A percentile compares a stretch with the other conserved stretches of the same genome.
Evolutionary conservation across 2,113 vertebrate genomes (phyloP).

Genomic region (Poecilia latipinna): DNA sequence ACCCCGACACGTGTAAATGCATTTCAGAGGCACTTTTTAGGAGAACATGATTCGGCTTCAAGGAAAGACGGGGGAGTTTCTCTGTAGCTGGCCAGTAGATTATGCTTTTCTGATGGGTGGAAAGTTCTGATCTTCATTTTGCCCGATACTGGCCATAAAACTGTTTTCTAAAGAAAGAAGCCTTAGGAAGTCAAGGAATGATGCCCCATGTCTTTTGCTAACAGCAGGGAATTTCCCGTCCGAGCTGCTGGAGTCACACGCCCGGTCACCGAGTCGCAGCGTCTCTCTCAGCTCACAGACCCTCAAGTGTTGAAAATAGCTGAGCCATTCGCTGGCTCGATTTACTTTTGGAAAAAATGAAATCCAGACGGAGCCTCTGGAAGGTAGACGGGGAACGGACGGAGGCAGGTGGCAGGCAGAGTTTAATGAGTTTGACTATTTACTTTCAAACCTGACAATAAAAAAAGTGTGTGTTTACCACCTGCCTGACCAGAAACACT

Average conservation of each 20-base stretch:
- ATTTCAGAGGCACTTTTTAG: neutral
- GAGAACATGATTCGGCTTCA: constrained; percentile 14
- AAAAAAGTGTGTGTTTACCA: constrained; percentile 3
- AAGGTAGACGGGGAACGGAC: constrained; percentile 24
- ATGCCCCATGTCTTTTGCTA: constrained; percentile 51
- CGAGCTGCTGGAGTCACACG: constrained; percentile 43
- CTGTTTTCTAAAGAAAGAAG: constrained; percentile 1
- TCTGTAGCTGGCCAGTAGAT: neutral
- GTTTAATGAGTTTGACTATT: neutral
- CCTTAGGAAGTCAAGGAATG: constrained; percentile 1
- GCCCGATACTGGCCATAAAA: constrained; percentile 10
- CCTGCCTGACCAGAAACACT: neutral
- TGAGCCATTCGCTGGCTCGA: constrained; percentile 25
- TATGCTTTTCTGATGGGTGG: too few relatives aligned
- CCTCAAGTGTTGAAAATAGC: constrained; percentile 57
- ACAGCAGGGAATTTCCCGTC: constrained; percentile 56
- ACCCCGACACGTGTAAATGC: neutral
- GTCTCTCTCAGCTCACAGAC: constrained; percentile 5
- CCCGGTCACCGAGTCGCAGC: constrained; percentile 38
- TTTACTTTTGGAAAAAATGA: constrained; percentile 51
- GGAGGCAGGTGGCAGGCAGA: constrained; percentile 48
- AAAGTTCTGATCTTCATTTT: neutral
- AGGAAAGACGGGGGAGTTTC: constrained; percentile 14
- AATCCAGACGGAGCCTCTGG: constrained; percentile 27
- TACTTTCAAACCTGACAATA: constrained; percentile 4